Conservation (phyloP, 2,113 vertebrate genomes). For the Rattus rattus region DNA sequence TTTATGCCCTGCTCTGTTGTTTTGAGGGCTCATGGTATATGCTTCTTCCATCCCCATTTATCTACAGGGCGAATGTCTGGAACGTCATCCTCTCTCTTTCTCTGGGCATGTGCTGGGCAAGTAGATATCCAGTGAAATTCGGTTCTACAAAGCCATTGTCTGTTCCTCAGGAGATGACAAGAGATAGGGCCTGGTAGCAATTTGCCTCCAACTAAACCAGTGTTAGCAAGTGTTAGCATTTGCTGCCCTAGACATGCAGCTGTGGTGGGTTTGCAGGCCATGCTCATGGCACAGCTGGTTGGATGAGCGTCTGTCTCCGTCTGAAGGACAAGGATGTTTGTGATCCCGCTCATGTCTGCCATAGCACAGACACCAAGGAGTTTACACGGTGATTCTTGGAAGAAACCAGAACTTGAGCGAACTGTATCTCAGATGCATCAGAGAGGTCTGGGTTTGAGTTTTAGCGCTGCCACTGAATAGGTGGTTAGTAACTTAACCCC, state of each 20-base stretch:
- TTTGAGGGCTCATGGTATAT: background rate
- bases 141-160: background rate
- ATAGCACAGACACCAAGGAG: background rate
- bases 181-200: background rate
- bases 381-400: background rate
- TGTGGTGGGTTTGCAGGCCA: background rate
- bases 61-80: background rate
- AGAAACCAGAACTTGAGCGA: background rate
- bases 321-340: background rate
- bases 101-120: background rate
- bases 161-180: background rate
- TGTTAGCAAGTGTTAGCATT: background rate
- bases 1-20: background rate
- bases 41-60: background rate
- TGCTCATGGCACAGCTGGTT: background rate
- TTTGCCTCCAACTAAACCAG: background rate
- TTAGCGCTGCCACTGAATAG: background rate
- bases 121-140: conserved; percentile 25
- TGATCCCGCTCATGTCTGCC: background rate
- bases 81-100: background rate
- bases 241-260: background rate
- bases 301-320: background rate
- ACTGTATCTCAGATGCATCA: background rate
- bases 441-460: conserved; percentile 35
- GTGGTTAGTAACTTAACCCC: background rate